A percentile compares a stretch with the other conserved stretches of the same genome.
phyloP scores from a whole-genome alignment of 2,888 invertebrate species.

The Conchocele bisecta region DNA sequence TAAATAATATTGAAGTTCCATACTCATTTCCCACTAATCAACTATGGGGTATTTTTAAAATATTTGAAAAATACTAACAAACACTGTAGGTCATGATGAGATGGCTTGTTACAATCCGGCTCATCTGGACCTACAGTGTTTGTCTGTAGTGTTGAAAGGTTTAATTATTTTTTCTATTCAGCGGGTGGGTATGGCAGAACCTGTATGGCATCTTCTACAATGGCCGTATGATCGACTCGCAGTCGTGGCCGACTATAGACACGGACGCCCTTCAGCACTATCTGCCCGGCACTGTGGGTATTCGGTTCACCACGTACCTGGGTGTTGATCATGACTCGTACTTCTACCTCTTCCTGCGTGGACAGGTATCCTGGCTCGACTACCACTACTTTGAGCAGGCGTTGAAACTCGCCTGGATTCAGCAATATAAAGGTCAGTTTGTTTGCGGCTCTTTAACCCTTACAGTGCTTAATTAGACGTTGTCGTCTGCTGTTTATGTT shows the following conservation, averaged over 20 bases:
- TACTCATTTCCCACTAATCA: too few species aligned
- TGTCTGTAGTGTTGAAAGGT: too few species aligned
- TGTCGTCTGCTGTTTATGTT: too few species aligned
- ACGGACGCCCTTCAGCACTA: conserved; percentile 5
- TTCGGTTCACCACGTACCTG: conserved; percentile 4
- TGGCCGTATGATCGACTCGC: conserved; percentile 41
- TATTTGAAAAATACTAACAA: too few species aligned
- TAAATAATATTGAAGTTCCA: too few species aligned
- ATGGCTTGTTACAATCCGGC: not conserved
- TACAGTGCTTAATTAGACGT: too few species aligned
- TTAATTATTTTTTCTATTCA: conserved; percentile 14
- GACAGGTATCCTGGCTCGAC: conserved; percentile 38
- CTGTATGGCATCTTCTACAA: conserved; percentile 36
- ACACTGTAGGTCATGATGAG: too few species aligned
- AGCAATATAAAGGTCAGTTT: not conserved
- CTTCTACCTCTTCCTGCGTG: conserved; percentile 41
- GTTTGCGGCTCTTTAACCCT: too few species aligned
- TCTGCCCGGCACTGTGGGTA: not conserved
- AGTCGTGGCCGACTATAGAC: conserved; percentile 50
- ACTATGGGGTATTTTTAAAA: too few species aligned
- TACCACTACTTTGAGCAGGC: conserved; percentile 45
- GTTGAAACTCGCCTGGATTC: conserved; percentile 3
- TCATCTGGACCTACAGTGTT: too few species aligned
- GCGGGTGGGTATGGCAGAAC: conserved; percentile 52
- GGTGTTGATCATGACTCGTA: not conserved